Percentiles rank a stretch among this genome's conserved stretches.
phyloP scores from a whole-genome alignment of 2,113 vertebrate species.

The Arothron firmamentum region DNA sequence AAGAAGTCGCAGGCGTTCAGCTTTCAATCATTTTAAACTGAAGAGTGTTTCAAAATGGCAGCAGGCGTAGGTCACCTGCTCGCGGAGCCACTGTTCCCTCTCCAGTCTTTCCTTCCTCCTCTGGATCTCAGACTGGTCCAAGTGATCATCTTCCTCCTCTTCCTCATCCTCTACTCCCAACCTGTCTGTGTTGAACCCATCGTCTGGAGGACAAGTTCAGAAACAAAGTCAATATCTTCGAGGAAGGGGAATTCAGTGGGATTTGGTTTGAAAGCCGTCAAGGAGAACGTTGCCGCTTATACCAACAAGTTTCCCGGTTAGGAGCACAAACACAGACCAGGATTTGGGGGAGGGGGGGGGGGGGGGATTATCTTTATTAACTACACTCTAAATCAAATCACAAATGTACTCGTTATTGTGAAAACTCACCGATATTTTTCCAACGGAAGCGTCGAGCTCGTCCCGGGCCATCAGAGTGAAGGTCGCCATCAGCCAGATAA shows the following conservation, averaged over 20 bases:
- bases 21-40: neutral
- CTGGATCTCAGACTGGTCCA: constrained; percentile 82
- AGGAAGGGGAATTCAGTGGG: neutral
- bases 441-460: constrained; percentile 89
- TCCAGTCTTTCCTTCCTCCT: constrained; percentile 90
- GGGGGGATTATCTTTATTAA: neutral
- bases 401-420: neutral
- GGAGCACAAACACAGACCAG: too few species aligned
- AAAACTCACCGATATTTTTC: constrained; percentile 86
- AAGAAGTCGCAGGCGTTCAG: neutral
- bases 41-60: neutral
- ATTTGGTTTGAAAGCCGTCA: too few species aligned
- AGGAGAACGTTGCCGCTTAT: too few species aligned
- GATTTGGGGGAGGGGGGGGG: too few species aligned
- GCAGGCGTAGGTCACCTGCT: constrained; percentile 79
- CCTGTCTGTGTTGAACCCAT: constrained; percentile 68
- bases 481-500: constrained; percentile 90
- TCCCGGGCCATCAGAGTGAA: constrained; percentile 92
- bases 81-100: constrained; percentile 89
- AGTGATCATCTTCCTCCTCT: constrained; percentile 68
- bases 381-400: neutral
- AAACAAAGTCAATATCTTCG: neutral
- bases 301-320: too few species aligned
- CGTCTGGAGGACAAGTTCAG: constrained; percentile 43
- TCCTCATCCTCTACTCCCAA: constrained; percentile 74